Conservation (phyloP, 2,113 vertebrate genomes). For the Stomatorhinus ivindoensis region DNA sequence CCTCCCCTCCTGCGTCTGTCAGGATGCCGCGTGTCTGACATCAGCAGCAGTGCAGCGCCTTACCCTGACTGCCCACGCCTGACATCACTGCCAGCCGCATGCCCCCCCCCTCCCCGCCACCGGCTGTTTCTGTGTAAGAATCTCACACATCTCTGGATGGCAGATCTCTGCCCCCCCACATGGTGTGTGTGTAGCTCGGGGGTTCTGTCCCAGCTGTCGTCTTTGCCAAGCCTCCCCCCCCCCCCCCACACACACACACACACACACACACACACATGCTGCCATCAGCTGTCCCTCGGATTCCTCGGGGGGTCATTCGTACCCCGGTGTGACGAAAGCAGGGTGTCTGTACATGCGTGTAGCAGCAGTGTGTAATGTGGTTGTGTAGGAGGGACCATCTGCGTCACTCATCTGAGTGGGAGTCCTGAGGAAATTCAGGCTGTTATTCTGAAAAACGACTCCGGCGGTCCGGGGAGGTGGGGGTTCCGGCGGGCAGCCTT, state of each 20-base stretch:
- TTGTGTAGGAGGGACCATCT: background rate
- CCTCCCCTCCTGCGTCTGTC: slow-evolving; percentile 25
- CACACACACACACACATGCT: background rate
- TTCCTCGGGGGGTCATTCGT: background rate
- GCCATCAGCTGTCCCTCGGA: background rate
- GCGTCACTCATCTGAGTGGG: background rate
- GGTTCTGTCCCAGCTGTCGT: background rate
- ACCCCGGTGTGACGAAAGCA: background rate
- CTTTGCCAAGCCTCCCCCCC: no score
- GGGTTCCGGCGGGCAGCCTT: background rate
- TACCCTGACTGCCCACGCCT: background rate
- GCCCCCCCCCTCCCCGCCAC: background rate
- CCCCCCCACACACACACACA: no score
- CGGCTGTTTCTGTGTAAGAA: background rate
- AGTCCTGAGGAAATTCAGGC: background rate
- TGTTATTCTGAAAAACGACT: background rate
- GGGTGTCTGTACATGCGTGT: background rate
- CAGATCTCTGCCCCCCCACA: background rate
- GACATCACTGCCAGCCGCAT: background rate
- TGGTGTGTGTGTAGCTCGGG: background rate
- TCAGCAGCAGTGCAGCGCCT: slow-evolving; percentile 26
- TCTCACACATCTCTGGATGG: background rate
- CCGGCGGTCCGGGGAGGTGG: background rate
- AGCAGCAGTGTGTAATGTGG: background rate
- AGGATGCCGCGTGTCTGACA: slow-evolving; percentile 48